Evolutionary conservation across 1,140 invertebrate species (phyloP).

Genomic region (Drosophila takahashii): DNA sequence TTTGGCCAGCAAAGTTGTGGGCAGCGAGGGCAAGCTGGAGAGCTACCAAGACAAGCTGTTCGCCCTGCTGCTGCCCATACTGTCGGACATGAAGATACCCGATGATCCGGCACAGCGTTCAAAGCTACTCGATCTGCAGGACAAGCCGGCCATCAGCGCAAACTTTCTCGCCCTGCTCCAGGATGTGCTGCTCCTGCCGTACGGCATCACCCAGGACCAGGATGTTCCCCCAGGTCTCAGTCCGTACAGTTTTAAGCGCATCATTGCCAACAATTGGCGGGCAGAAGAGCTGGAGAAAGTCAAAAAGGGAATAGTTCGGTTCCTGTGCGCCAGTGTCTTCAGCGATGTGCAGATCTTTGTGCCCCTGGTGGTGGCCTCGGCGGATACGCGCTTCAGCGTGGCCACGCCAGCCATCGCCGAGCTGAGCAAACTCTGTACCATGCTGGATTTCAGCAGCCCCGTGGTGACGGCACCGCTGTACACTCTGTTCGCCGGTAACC

Average conservation of each 20-base stretch:
- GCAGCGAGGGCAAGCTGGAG: constrained; percentile 92
- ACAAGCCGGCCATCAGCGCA: constrained; percentile 85
- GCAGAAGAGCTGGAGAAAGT: constrained; percentile 94
- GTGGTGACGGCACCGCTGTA: constrained; percentile 90
- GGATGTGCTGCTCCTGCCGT: constrained; percentile 93
- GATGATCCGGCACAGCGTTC: constrained; percentile 88
- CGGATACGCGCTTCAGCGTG: constrained; percentile 90
- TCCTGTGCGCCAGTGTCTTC: constrained; percentile 91
- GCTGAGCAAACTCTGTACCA: constrained; percentile 85
- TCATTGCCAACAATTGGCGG: constrained; percentile 89
- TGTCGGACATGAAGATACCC: constrained; percentile 90
- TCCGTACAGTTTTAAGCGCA: constrained; percentile 91
- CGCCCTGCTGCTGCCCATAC: constrained; percentile 91
- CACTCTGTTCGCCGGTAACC: constrained; percentile 90
- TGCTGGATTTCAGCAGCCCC: constrained; percentile 91
- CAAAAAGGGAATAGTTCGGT: constrained; percentile 93
- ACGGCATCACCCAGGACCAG: constrained; percentile 77
- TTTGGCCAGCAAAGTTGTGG: constrained; percentile 91
- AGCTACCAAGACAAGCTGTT: constrained; percentile 94
- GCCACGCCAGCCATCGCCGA: constrained; percentile 83
- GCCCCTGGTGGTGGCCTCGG: constrained; percentile 92
- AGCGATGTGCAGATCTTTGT: constrained; percentile 90
- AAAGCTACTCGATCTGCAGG: constrained; percentile 86
- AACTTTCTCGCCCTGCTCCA: constrained; percentile 91
- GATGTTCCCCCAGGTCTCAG: constrained; percentile 91